These are phyloP conservation scores for Dinothrombium tinctorium DNA, from an alignment of 1,140 invertebrate genomes.

Conservation along the genomic window DNA sequence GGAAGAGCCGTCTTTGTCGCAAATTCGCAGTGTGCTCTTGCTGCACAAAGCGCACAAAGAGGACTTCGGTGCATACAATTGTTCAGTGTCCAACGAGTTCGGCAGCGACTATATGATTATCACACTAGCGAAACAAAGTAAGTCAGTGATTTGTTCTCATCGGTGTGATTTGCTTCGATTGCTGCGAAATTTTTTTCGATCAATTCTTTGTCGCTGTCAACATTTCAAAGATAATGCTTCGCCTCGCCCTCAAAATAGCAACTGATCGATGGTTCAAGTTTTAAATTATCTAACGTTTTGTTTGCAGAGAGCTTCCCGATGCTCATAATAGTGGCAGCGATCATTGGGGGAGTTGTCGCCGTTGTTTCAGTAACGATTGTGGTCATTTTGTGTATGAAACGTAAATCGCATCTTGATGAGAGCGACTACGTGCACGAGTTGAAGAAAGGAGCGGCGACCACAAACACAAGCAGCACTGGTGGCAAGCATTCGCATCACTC, in stretches of 20 bases:
- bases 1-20: conserved; percentile 30
- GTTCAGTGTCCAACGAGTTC: conserved; percentile 69
- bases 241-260: not conserved
- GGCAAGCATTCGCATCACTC: not conserved
- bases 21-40: conserved; percentile 45
- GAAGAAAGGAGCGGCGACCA: not conserved
- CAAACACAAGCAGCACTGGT: not conserved
- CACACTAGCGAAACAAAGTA: conserved; percentile 60
- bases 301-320: conserved; percentile 34
- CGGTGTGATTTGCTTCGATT: not conserved
- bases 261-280: not conserved
- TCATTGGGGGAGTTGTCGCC: conserved; percentile 37
- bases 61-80: conserved; percentile 81
- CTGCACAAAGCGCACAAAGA: conserved; percentile 51
- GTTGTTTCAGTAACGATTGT: conserved; percentile 36
- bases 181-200: not conserved
- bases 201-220: not conserved
- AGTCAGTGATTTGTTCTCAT: conserved; percentile 21
- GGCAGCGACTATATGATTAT: conserved; percentile 62
- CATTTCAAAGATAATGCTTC: conserved; percentile 9
- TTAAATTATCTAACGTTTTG: no score
- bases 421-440: not conserved
- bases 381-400: conserved; percentile 34
- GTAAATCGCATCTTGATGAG: conserved; percentile 12
- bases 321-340: conserved; percentile 34